Conservation (phyloP, 2,797 vertebrate genomes). For the Crocodylus rhombifer region DNA sequence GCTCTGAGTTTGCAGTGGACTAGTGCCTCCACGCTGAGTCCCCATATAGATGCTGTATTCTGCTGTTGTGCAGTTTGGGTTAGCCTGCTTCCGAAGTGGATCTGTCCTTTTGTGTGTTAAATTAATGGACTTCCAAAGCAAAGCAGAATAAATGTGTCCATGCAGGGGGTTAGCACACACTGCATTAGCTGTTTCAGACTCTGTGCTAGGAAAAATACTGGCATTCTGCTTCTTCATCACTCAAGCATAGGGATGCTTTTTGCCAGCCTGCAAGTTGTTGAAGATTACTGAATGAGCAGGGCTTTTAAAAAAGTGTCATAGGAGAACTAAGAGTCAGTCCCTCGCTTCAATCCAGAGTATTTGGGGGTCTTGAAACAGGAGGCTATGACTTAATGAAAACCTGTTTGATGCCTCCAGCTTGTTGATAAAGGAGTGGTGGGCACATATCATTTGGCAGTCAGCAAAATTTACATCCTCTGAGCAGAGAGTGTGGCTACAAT, state of each 20-base stretch:
- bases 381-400: constrained; percentile 43
- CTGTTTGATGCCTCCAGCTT: constrained; percentile 50
- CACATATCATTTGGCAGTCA: constrained; percentile 55
- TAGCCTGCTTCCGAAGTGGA: background rate
- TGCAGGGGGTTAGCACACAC: background rate
- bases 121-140: background rate
- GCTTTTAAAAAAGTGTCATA: background rate
- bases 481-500: constrained; percentile 57
- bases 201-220: constrained; percentile 5
- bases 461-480: constrained; percentile 68
- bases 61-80: background rate
- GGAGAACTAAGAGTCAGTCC: constrained; percentile 11
- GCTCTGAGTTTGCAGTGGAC: too few species aligned
- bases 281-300: background rate
- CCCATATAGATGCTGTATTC: background rate
- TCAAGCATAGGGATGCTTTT: background rate
- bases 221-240: background rate
- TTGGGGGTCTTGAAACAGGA: constrained; percentile 42
- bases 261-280: background rate
- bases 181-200: background rate
- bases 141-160: background rate
- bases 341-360: constrained; percentile 41
- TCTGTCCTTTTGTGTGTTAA: background rate
- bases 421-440: constrained; percentile 56
- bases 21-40: background rate